Percentiles rank a stretch among this genome's conserved stretches.
Conservation (phyloP, 2,888 invertebrate species). For the Cinara cedri region DNA sequence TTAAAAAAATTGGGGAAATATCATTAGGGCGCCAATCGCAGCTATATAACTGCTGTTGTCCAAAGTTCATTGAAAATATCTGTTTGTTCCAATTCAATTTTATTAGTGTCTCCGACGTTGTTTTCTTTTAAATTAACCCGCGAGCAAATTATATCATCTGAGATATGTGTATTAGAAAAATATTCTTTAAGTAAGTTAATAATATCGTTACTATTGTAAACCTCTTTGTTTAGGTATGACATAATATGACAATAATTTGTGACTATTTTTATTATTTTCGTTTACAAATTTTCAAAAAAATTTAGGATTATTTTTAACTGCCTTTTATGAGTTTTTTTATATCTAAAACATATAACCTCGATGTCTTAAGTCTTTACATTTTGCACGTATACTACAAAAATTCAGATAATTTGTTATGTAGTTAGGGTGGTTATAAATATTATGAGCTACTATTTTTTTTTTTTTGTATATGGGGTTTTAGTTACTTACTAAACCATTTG, state of each 20-base stretch:
- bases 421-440: slow-evolving; percentile 15
- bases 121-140: background rate
- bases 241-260: background rate
- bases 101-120: background rate
- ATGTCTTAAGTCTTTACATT: slow-evolving; percentile 10
- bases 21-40: background rate
- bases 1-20: background rate
- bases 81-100: too few relatives aligned
- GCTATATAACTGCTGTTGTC: background rate
- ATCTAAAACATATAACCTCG: background rate
- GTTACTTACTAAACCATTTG: slow-evolving; percentile 21
- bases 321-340: background rate
- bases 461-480: slow-evolving; percentile 5
- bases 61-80: too few relatives aligned
- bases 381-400: background rate
- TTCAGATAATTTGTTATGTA: slow-evolving; percentile 11
- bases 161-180: background rate
- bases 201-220: background rate
- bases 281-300: background rate
- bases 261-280: slow-evolving; percentile 9
- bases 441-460: slow-evolving; percentile 13
- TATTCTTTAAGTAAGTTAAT: background rate
- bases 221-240: too few relatives aligned
- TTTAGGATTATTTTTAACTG: background rate
- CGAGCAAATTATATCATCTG: background rate